phyloP scores from a whole-genome alignment of 2,113 vertebrate genomes.

The Saccopteryx leptura region DNA sequence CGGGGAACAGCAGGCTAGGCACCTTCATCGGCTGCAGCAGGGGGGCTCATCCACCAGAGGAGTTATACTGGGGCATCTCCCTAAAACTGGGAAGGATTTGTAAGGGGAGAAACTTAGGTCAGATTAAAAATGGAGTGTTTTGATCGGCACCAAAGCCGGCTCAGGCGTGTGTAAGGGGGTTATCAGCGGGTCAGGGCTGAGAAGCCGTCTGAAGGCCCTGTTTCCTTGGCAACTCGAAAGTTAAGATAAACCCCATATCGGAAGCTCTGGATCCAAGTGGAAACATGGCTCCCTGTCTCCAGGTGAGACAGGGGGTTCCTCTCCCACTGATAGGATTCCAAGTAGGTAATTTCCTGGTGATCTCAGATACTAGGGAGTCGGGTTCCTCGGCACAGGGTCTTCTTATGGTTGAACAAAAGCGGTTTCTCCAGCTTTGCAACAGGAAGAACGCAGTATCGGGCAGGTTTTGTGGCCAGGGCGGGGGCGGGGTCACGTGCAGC shows the following conservation, averaged over 20 bases:
- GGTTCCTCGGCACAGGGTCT: neutral
- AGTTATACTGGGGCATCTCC: neutral
- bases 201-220: neutral
- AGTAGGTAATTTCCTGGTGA: neutral
- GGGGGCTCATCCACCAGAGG: neutral
- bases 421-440: neutral
- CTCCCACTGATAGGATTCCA: neutral
- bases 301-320: no score
- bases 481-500: neutral
- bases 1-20: no score
- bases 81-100: neutral
- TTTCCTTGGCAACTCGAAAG: constrained; percentile 15
- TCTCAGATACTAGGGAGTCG: neutral
- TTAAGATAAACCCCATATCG: neutral
- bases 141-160: neutral
- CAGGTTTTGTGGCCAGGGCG: neutral
- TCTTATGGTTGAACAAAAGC: neutral
- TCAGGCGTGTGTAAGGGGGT: neutral
- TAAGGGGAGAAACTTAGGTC: neutral
- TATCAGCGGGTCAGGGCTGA: neutral
- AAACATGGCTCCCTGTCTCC: neutral
- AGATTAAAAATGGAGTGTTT: neutral
- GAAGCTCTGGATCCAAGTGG: neutral
- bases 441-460: neutral
- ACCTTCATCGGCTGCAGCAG: neutral